Percentiles rank a stretch among this genome's conserved stretches.
phyloP scores from a whole-genome alignment of 2,113 vertebrate species.

The Sula dactylatra region DNA sequence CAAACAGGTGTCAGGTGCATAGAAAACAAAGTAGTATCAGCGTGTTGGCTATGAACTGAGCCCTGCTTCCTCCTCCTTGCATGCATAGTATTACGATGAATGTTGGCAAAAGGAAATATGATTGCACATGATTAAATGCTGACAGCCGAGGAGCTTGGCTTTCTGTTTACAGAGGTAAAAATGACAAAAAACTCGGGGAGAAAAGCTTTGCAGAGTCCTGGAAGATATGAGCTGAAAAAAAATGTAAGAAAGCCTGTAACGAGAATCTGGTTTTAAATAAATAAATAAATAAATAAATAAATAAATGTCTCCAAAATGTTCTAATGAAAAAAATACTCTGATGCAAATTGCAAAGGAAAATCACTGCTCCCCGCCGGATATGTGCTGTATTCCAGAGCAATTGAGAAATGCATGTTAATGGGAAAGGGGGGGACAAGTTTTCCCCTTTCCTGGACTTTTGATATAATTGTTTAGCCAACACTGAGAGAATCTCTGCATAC shows the following conservation, averaged over 20 bases:
- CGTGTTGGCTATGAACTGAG: background rate
- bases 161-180: background rate
- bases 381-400: background rate
- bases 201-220: background rate
- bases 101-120: background rate
- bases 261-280: background rate
- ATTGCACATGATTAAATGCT: background rate
- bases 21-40: background rate
- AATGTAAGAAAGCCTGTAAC: background rate
- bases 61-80: background rate
- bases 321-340: background rate
- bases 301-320: background rate
- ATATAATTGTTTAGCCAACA: background rate
- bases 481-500: background rate
- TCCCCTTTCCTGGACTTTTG: background rate
- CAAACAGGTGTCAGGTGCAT: slow-evolving; percentile 1
- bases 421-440: background rate
- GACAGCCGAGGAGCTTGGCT: background rate
- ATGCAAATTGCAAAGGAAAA: background rate
- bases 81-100: background rate
- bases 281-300: background rate
- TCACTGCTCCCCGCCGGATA: background rate
- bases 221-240: background rate
- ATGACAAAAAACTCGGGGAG: background rate
- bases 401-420: background rate